Conservation (phyloP, 2,888 invertebrate genomes). For the Lamellibrachia satsuma region DNA sequence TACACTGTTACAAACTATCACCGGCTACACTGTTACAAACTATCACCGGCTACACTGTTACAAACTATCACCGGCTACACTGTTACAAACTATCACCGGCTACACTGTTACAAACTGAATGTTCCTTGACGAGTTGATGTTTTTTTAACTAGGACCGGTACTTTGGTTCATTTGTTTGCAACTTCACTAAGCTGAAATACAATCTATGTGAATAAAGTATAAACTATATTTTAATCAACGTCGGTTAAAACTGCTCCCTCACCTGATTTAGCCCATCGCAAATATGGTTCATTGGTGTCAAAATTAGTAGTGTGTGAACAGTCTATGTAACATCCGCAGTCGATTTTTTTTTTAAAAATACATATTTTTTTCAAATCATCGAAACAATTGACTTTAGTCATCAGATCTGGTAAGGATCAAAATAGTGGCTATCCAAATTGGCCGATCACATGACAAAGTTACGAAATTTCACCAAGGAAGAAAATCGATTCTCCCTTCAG, state of each 20-base stretch:
- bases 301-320: no score
- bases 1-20: neutral
- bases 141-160: neutral
- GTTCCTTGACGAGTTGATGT: neutral
- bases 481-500: no score
- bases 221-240: neutral
- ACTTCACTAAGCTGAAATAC: neutral
- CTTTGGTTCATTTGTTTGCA: neutral
- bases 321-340: no score
- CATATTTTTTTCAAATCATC: no score
- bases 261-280: no score
- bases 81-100: neutral
- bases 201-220: neutral
- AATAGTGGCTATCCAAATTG: no score
- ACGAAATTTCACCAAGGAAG: no score
- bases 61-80: neutral
- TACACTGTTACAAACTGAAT: neutral
- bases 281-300: no score
- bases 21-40: neutral
- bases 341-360: no score
- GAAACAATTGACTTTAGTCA: no score
- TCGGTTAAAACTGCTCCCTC: neutral
- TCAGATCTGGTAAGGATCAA: no score
- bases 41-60: neutral
- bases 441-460: no score